Evolutionary conservation across 1,140 invertebrate genomes (phyloP), one percentile per base, ranked within the genome.

Genomic region (Neodiprion pinetum): DNA sequence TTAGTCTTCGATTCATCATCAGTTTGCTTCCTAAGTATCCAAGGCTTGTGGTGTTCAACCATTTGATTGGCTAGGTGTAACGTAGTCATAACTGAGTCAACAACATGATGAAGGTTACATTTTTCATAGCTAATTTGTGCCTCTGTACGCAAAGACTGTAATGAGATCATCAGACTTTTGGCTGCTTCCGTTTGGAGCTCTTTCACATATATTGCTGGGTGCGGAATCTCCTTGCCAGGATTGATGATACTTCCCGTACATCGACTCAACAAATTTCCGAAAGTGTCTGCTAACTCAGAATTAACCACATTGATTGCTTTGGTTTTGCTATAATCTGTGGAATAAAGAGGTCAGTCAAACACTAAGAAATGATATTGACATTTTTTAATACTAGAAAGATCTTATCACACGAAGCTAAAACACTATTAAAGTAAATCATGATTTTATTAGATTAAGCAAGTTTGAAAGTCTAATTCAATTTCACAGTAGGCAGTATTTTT

Each of bases 241-340:
- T 99, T 99, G 47, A 99, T 86, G 40, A 92, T 85, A 76, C 89
- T 90, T 48, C 94, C 93, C 77, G 92, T 93, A 82, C 93, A 95
- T 69, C 98, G 91, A 79, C 91, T 95, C 23, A 98, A 89, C 50
- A 99, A 89, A 90, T 99, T 99, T 28, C 97, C 98, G 1, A 99
- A 86, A 7, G 95, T 97, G 85, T 99, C 95, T 4, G 97, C 97
- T 67, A 99, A 88, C 85, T 99, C 97, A 3, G 94, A 90, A 90
- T 99, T 99, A 12, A 98, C 87, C 73, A 95, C 91, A 75, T 94
- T 91, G 21, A 93, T 85, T 68, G 96, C 90, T 87, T 96, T 96
- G 5, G 89, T 89, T 73, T 94, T 91, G 85, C 92, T 96, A 86
- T 95, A 99, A 90, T 98, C 97, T 98, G 83, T 48, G 28, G 1